A percentile compares a stretch with the other conserved stretches of the same genome.
These are phyloP conservation scores for Diploptera punctata DNA, from an alignment of 2,888 invertebrate genomes.

Conservation along the genomic window DNA sequence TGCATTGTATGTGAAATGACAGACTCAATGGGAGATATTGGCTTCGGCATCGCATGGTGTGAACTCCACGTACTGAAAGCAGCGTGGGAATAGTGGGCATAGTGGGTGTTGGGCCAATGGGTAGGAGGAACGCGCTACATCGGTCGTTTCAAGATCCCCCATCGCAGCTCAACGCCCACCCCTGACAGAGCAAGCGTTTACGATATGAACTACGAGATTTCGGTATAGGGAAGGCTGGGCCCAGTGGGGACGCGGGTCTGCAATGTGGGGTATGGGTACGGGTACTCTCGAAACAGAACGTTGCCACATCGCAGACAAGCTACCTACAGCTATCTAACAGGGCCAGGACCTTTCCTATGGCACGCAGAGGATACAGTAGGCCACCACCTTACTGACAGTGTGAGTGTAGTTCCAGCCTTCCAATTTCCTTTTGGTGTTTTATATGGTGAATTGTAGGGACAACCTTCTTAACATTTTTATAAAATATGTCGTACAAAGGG, in stretches of 20 bases:
- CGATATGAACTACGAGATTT: conserved; percentile 95
- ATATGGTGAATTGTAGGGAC: neutral
- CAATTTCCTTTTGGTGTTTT: conserved; percentile 16
- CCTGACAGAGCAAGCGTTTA: conserved; percentile 90
- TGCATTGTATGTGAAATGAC: conserved; percentile 90
- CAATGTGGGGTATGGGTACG: conserved; percentile 11
- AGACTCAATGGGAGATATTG: conserved; percentile 86
- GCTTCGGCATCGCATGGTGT: conserved; percentile 60
- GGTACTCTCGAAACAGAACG: conserved; percentile 38
- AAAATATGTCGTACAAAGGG: conserved; percentile 30
- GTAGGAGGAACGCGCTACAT: conserved; percentile 34
- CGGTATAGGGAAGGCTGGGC: conserved; percentile 71
- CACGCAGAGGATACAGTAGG: conserved; percentile 37
- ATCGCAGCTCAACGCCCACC: conserved; percentile 64
- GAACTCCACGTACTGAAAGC: conserved; percentile 51
- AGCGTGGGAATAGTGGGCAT: conserved; percentile 36
- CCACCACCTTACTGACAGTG: conserved; percentile 33
- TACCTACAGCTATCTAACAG: conserved; percentile 35
- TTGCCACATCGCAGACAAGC: conserved; percentile 41
- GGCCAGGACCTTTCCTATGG: conserved; percentile 42
- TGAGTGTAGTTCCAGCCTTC: conserved; percentile 20
- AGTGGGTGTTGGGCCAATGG: conserved; percentile 23
- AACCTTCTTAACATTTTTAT: conserved; percentile 23
- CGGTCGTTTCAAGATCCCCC: too few relatives aligned
- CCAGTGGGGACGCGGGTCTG: conserved; percentile 32